phyloP scores from a whole-genome alignment of 2,888 invertebrate species.

The Rotaria sp. region DNA sequence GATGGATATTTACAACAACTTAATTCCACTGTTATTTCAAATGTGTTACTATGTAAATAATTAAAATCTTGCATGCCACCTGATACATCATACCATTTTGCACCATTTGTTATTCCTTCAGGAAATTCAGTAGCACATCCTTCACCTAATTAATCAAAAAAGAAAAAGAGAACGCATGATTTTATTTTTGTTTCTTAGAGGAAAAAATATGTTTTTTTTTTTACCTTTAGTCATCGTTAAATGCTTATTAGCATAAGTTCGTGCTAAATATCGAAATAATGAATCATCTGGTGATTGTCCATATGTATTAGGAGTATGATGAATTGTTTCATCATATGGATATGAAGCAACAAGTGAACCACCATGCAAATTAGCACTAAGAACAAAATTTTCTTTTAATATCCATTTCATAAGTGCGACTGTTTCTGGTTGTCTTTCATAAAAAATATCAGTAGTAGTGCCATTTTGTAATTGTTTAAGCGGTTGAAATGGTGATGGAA shows the following conservation, averaged over 20 bases:
- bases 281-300: conserved; percentile 67
- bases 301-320: conserved; percentile 42
- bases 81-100: conserved; percentile 71
- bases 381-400: conserved; percentile 68
- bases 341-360: conserved; percentile 90
- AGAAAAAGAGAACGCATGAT: background rate
- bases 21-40: conserved; percentile 87
- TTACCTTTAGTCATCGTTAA: conserved; percentile 64
- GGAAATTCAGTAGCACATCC: conserved; percentile 70
- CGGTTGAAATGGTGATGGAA: conserved; percentile 58
- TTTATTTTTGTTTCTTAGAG: background rate
- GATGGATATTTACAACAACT: conserved; percentile 84
- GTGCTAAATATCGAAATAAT: conserved; percentile 71
- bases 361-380: conserved; percentile 75
- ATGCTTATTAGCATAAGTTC: conserved; percentile 71
- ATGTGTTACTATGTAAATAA: conserved; percentile 79
- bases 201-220: background rate
- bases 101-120: conserved; percentile 88
- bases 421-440: conserved; percentile 70
- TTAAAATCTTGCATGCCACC: conserved; percentile 97
- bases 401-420: conserved; percentile 82
- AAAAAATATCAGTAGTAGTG: conserved; percentile 36
- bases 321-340: conserved; percentile 62
- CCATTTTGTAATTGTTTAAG: background rate
- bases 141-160: conserved; percentile 56